Base-by-base conservation (phyloP, 2,888 invertebrate genomes). In the Caenorhabditis doughertyi region DNA sequence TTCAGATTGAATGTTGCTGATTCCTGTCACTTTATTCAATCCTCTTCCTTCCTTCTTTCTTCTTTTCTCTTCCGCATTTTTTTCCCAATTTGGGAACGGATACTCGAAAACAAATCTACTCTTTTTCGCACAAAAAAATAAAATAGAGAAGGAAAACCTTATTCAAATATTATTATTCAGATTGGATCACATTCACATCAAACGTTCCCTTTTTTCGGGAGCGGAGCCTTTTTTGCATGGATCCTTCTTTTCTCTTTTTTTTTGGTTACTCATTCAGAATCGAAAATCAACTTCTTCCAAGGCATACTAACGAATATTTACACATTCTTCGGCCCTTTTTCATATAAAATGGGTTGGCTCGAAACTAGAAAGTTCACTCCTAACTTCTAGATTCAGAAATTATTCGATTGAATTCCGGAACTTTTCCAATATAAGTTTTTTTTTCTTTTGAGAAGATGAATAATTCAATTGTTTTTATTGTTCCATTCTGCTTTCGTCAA, bases 21-120 rank as follows among this genome's bases (percentile, higher is more conserved):
- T 56, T 53, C 29, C 73, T 73, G 53, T 73, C 73, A 64, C 73
- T 70, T 70, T 25, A 68, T 53, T 64, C 53, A 47, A 47, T 47
- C 44, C 44, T 49, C 55, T 49, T 62, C 62, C 62, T 62, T 51
- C 23, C n/a, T 73, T 39, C 42, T 55, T 25, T 21, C 21, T 47
- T 9, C 44, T 47, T 47, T 47, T 44, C 39, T 21, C 35, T 32
- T 47, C 27, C 32, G n/a, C n/a, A n/a, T n/a, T n/a, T n/a, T 53
- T 29, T n/a, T 44, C 27, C 44, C 53, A 32, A 55, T 39, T 64
- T 39, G 21, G 29, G 47, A 51, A 53, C 35, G 56, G 49, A 47
- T 58, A 35, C 55, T 51, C 64, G 25, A 73, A 62, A 73, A 53
- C 62, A 55, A 62, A 44, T 64, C 53, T 55, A 72, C 53, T 62